A percentile compares a stretch with the other conserved stretches of the same genome.
Conservation (phyloP, 1,140 invertebrate genomes). For the Cyrtorhinus lividipennis region DNA sequence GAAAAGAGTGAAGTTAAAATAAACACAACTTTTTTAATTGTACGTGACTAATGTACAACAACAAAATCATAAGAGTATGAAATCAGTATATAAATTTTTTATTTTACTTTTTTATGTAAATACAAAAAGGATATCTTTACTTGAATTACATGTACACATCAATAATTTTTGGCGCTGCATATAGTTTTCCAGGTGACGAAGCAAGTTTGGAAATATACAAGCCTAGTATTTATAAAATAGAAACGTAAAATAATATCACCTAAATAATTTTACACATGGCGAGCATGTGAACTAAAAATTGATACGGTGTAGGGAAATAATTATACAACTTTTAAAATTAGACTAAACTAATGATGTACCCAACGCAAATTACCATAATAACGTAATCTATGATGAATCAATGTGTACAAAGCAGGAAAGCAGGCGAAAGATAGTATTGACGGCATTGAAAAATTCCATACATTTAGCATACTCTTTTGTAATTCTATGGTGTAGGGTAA, state of each 20-base stretch:
- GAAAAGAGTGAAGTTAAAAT: not conserved
- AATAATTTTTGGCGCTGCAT: not conserved
- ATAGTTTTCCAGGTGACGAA: not conserved
- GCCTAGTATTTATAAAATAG: not conserved
- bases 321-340: not conserved
- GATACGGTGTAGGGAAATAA: constrained; percentile 5
- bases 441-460: not conserved
- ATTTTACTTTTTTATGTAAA: not conserved
- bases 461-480: not conserved
- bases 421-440: not conserved
- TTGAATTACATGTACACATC: not conserved
- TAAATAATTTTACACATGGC: constrained; percentile 2
- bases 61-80: not conserved
- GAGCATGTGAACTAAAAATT: not conserved
- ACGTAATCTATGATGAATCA: not conserved
- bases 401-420: not conserved
- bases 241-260: constrained; percentile 4
- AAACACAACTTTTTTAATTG: constrained; percentile 8
- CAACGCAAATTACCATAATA: not conserved
- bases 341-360: not conserved
- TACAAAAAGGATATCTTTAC: not conserved
- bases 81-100: constrained; percentile 6
- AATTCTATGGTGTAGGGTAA: not conserved
- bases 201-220: constrained; percentile 6
- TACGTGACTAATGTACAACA: constrained; percentile 5